These are phyloP conservation scores for Gobionotothen gibberifrons DNA, from an alignment of 2,797 vertebrate species.

Conservation along the genomic window DNA sequence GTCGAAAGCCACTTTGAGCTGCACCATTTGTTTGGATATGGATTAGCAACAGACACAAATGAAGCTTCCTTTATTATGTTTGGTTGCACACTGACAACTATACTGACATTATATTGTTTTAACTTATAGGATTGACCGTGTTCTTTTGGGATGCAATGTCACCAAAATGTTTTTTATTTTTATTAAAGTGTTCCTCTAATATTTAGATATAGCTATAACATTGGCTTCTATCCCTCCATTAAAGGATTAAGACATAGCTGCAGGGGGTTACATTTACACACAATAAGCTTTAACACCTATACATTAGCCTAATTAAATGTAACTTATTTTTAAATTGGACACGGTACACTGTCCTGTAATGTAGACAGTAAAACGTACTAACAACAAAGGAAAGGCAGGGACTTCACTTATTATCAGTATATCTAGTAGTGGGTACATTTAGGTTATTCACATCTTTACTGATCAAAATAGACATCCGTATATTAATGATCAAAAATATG, in stretches of 20 bases:
- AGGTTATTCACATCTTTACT: neutral
- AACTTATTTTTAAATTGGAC: slow-evolving; percentile 3
- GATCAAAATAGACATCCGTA: neutral
- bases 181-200: neutral
- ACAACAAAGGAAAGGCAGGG: neutral
- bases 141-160: neutral
- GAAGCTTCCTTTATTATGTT: slow-evolving; percentile 7
- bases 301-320: neutral
- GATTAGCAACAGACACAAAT: slow-evolving; percentile 2
- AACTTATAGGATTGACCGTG: neutral
- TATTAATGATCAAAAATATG: neutral
- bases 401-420: neutral
- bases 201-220: neutral
- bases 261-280: slow-evolving; percentile 25
- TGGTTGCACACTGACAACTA: neutral
- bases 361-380: neutral
- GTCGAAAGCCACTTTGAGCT: slow-evolving; percentile 47
- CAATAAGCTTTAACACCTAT: slow-evolving; percentile 28
- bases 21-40: slow-evolving; percentile 61
- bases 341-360: neutral
- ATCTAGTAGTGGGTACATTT: neutral
- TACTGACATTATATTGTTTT: neutral
- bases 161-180: neutral
- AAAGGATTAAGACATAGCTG: slow-evolving; percentile 44
- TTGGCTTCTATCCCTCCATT: slow-evolving; percentile 3